A percentile compares a stretch with the other conserved stretches of the same genome.
These are phyloP conservation scores for Petrocephalus sullivani DNA, from an alignment of 2,797 vertebrate species.

Conservation along the genomic window DNA sequence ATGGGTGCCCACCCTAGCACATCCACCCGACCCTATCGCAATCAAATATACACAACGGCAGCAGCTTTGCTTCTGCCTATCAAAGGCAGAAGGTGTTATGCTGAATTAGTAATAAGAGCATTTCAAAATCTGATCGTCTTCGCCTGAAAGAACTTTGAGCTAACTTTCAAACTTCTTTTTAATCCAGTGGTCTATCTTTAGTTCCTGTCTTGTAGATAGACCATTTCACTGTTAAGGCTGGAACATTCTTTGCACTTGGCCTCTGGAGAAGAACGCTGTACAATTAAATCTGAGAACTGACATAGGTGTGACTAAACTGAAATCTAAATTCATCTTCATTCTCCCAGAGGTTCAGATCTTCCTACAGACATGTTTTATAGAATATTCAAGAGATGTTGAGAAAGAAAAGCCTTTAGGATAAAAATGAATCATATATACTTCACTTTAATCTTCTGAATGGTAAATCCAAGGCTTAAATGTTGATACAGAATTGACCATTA, in stretches of 20 bases:
- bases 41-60: neutral
- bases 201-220: neutral
- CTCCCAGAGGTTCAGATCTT: neutral
- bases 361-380: neutral
- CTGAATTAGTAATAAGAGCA: neutral
- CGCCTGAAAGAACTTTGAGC: neutral
- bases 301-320: constrained; percentile 7
- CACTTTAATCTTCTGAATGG: neutral
- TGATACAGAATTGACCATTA: neutral
- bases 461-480: constrained; percentile 5
- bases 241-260: constrained; percentile 2
- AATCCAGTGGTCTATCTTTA: neutral
- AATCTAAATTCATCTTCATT: constrained; percentile 15
- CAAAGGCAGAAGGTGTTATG: neutral
- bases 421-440: constrained; percentile 12
- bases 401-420: constrained; percentile 14
- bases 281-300: constrained; percentile 15
- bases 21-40: neutral
- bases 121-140: neutral
- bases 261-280: constrained; percentile 1
- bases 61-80: neutral
- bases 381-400: constrained; percentile 16
- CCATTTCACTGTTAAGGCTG: neutral
- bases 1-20: neutral
- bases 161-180: neutral